Percentiles rank a stretch among this genome's conserved stretches.
phyloP scores from a whole-genome alignment of 2,797 vertebrate genomes.

The Microchirus variegatus region DNA sequence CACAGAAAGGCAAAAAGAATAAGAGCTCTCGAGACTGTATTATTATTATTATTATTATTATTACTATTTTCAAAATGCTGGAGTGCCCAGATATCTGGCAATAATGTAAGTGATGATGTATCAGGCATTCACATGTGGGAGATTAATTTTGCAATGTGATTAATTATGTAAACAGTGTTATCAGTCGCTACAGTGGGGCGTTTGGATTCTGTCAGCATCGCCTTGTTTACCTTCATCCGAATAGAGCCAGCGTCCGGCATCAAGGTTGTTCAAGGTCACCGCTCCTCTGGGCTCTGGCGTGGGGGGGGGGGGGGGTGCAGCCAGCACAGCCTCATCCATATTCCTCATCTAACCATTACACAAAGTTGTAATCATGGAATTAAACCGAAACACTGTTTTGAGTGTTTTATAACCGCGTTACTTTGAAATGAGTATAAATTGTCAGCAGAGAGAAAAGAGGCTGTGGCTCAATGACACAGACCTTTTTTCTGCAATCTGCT shows the following conservation, averaged over 20 bases:
- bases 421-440: constrained; percentile 10
- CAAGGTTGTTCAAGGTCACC: constrained; percentile 60
- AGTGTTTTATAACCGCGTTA: constrained; percentile 21
- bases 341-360: constrained; percentile 17
- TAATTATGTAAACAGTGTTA: constrained; percentile 73
- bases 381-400: constrained; percentile 5
- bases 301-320: too few species aligned
- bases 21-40: constrained; percentile 5
- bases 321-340: constrained; percentile 30
- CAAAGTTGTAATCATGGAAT: constrained; percentile 20
- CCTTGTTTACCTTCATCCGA: constrained; percentile 53
- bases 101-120: constrained; percentile 32
- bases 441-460: constrained; percentile 5
- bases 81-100: constrained; percentile 10
- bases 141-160: constrained; percentile 56
- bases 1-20: constrained; percentile 26
- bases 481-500: too few species aligned
- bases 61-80: not conserved
- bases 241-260: constrained; percentile 17
- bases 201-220: constrained; percentile 55
- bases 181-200: constrained; percentile 33
- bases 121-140: constrained; percentile 34
- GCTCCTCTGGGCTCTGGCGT: constrained; percentile 12
- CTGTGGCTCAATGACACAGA: not conserved
- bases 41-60: not conserved